Base-by-base conservation (phyloP, 1,140 invertebrate species). In the Drosophila varians region DNA sequence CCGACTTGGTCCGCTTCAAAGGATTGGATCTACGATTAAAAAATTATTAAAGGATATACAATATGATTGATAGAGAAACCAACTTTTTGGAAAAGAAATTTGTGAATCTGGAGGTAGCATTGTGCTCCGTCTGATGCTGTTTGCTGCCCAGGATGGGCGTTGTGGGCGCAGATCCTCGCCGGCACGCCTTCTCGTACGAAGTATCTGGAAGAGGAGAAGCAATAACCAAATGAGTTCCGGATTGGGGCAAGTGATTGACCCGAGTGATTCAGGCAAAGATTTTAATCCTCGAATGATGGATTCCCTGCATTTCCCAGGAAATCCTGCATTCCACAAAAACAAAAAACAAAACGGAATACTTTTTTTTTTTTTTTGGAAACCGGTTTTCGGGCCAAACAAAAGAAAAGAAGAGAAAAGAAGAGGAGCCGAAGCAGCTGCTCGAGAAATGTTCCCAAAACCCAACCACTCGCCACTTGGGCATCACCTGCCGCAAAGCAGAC, bases 21-120 rank as follows among this genome's bases (percentile, higher is more conserved):
- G 96, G 96, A 92, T 97, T 96, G 89, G 95, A 96, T 90, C 96
- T 94, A 3, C 46, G 42, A n/a, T n/a, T n/a, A n/a, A n/a, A n/a
- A n/a, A n/a, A n/a, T n/a, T n/a, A n/a, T n/a, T n/a, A n/a, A n/a
- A n/a, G n/a, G n/a, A n/a, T n/a, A n/a, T n/a, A n/a, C n/a, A n/a
- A n/a, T n/a, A n/a, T n/a, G n/a, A n/a, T n/a, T n/a, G n/a, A n/a
- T n/a, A n/a, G n/a, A n/a, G n/a, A n/a, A n/a, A n/a, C n/a, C n/a
- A n/a, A 91, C 90, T 97, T 93, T 93, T 97, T 97, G 49, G 96
- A 96, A 93, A 98, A 98, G 93, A 98, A 98, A 90, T 95, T 96
- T 94, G 95, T 95, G 89, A 95, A 94, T 77, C 95, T 92, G 77
- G 95, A 95, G 65, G 90, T 87, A 72, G 90, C 77, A 83, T 86